Evolutionary conservation across 2,888 invertebrate genomes (phyloP).

Genomic region (Saturnia japonica): DNA sequence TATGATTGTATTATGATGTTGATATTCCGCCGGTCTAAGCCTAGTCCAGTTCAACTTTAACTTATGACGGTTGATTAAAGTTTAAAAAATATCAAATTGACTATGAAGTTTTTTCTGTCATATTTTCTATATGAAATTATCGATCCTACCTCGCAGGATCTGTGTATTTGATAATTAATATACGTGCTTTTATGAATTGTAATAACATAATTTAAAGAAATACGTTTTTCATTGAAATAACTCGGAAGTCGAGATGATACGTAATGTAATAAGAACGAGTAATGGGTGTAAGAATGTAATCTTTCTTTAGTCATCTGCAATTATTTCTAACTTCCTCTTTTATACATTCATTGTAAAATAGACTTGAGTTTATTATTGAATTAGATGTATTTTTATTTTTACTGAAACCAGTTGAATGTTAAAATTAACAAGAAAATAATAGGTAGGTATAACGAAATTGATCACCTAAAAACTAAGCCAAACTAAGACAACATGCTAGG

Average conservation of each 20-base stretch:
- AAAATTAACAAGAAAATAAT: not conserved
- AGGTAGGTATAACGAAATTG: not conserved
- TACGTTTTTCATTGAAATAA: constrained; percentile 24
- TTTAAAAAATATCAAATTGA: not conserved
- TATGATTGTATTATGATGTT: too few species aligned
- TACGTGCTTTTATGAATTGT: not conserved
- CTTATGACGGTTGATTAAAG: too few species aligned
- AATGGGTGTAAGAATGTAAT: constrained; percentile 24
- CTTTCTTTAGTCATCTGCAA: constrained; percentile 28
- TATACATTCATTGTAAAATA: constrained; percentile 28
- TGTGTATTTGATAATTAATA: not conserved
- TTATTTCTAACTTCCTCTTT: constrained; percentile 30
- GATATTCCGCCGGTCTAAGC: too few species aligned
- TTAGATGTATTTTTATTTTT: not conserved
- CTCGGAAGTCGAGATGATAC: constrained; percentile 25
- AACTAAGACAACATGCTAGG: not conserved
- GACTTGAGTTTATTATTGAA: not conserved
- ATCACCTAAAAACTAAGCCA: not conserved
- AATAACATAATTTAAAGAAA: not conserved
- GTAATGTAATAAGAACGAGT: constrained; percentile 18
- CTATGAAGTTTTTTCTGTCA: not conserved
- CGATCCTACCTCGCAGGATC: not conserved
- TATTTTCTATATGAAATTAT: not conserved
- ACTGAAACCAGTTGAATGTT: too few species aligned
- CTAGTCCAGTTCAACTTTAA: too few species aligned